A percentile compares a stretch with the other conserved stretches of the same genome.
phyloP scores from a whole-genome alignment of 2,113 vertebrate species.

The Dryoscopus gambensis region DNA sequence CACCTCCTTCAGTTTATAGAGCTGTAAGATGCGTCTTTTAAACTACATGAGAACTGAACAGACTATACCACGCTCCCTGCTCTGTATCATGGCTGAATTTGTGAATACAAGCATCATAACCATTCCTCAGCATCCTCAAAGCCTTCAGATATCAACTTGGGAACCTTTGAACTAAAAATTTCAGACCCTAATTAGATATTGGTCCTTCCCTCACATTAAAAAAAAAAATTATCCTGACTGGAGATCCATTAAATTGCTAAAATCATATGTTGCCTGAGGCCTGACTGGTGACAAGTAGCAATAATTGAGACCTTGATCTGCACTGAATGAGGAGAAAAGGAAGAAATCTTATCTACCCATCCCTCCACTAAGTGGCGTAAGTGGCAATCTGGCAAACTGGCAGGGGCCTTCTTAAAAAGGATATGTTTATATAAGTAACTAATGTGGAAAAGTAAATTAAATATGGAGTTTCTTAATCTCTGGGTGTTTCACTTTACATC shows the following conservation, averaged over 20 bases:
- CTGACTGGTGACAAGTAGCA: neutral
- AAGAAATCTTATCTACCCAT: neutral
- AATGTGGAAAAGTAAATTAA: neutral
- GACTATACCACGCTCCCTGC: neutral
- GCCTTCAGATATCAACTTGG: neutral
- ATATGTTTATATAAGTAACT: neutral
- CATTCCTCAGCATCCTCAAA: neutral
- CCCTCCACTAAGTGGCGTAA: neutral
- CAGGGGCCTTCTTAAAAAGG: neutral
- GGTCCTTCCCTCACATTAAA: neutral
- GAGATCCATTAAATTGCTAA: neutral
- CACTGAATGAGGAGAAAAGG: neutral
- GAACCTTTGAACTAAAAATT: neutral
- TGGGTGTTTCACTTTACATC: neutral
- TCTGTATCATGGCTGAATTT: neutral
- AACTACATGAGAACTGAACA: neutral
- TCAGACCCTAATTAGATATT: neutral
- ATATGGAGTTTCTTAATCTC: neutral
- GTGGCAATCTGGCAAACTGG: neutral
- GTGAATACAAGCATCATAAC: neutral
- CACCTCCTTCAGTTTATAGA: neutral
- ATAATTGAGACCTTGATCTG: neutral
- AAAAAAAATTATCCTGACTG: neutral
- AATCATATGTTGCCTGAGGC: neutral
- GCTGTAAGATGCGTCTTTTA: neutral